A percentile compares a stretch with the other conserved stretches of the same genome.
These are phyloP conservation scores for Rhimphoctona megacephalus DNA, from an alignment of 2,888 invertebrate species.

Conservation along the genomic window DNA sequence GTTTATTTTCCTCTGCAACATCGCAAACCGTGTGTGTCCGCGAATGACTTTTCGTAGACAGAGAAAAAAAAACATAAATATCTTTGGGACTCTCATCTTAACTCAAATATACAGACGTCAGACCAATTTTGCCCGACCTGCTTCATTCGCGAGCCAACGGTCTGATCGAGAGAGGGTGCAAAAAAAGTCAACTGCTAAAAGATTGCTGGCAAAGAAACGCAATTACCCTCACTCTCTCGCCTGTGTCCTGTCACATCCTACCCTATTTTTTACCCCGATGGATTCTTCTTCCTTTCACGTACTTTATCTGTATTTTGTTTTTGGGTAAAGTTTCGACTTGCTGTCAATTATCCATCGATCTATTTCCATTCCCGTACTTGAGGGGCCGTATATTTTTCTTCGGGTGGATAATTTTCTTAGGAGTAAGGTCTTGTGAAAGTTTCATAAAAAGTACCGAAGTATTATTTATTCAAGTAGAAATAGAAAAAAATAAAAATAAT, in stretches of 20 bases:
- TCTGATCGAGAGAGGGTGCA: constrained; percentile 11
- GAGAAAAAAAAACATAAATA: constrained; percentile 40
- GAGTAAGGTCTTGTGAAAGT: neutral
- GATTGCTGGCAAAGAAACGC: constrained; percentile 78
- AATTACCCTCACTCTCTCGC: constrained; percentile 72
- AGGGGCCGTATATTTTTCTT: neutral
- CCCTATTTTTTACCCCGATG: constrained; percentile 21
- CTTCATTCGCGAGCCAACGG: constrained; percentile 75
- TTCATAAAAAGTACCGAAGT: neutral
- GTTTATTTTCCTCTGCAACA: neutral
- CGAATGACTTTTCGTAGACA: constrained; percentile 15
- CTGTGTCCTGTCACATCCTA: constrained; percentile 32
- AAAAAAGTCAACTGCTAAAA: constrained; percentile 77
- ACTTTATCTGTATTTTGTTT: constrained; percentile 11
- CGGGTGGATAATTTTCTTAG: neutral
- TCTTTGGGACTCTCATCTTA: constrained; percentile 64
- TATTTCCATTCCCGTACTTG: neutral
- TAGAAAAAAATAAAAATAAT: neutral
- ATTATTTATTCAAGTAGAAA: neutral
- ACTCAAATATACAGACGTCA: constrained; percentile 79
- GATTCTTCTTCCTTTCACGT: neutral
- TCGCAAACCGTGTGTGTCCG: neutral
- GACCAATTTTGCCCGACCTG: constrained; percentile 77
- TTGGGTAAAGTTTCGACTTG: constrained; percentile 21
- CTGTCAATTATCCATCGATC: constrained; percentile 29